These are phyloP conservation scores for Melanotaenia parkinsoni DNA, from an alignment of 2,797 vertebrate species.

Conservation along the genomic window DNA sequence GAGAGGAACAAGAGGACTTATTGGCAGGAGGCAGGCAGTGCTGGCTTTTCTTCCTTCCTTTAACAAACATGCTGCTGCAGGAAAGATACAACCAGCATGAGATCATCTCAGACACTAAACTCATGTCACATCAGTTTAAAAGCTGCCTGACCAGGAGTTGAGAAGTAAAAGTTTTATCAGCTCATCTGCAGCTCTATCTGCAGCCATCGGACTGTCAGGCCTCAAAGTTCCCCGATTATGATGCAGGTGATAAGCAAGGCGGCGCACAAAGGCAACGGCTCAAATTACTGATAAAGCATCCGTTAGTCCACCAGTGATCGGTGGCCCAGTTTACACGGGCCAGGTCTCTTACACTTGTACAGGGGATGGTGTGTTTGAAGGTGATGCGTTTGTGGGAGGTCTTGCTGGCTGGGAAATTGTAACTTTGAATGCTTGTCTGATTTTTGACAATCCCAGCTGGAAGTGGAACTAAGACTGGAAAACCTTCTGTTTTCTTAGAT, in stretches of 20 bases:
- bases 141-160: too few relatives aligned
- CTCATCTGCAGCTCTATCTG: slow-evolving; percentile 58
- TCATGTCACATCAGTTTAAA: background rate
- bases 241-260: slow-evolving; percentile 71
- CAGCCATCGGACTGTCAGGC: slow-evolving; percentile 61
- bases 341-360: slow-evolving; percentile 20
- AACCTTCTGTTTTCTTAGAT: too few relatives aligned
- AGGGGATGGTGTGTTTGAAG: background rate
- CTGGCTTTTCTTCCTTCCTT: slow-evolving; percentile 9
- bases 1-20: slow-evolving; percentile 45
- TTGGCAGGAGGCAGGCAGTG: slow-evolving; percentile 57
- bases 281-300: slow-evolving; percentile 70
- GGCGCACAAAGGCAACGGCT: slow-evolving; percentile 56
- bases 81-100: too few relatives aligned
- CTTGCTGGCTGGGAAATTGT: background rate
- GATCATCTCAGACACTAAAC: too few relatives aligned
- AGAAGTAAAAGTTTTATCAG: background rate
- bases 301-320: slow-evolving; percentile 59
- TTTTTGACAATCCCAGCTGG: too few relatives aligned
- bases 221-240: slow-evolving; percentile 79
- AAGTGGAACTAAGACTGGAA: too few relatives aligned
- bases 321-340: slow-evolving; percentile 30
- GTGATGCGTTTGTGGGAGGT: background rate
- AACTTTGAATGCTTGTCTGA: too few relatives aligned
- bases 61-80: background rate